Conservation (phyloP, 2,797 vertebrate genomes). For the Cirrhinus mrigala region DNA sequence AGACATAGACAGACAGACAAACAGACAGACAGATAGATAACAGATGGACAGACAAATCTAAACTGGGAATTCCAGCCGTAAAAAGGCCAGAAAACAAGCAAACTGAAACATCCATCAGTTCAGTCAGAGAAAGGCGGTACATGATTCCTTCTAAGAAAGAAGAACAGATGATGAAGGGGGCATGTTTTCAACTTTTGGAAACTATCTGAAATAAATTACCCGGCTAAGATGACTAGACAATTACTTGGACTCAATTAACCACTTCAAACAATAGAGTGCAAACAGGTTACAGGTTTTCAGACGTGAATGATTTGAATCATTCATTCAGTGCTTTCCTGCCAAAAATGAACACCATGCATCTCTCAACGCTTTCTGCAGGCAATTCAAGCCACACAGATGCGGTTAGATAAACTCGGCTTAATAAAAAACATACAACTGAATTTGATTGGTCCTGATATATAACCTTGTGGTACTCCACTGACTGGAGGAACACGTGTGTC, state of each 20-base stretch:
- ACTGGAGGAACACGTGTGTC: conserved; percentile 38
- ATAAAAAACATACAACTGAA: conserved; percentile 22
- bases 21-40: no score
- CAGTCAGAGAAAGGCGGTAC: not conserved
- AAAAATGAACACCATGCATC: conserved; percentile 31
- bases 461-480: conserved; percentile 38
- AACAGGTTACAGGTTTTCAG: conserved; percentile 43
- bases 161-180: not conserved
- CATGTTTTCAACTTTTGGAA: conserved; percentile 6
- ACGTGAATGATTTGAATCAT: conserved; percentile 12
- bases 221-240: conserved; percentile 32
- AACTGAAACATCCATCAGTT: not conserved
- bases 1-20: not conserved
- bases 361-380: conserved; percentile 25
- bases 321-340: not conserved
- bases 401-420: conserved; percentile 26
- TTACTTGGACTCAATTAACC: conserved; percentile 19
- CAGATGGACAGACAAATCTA: not conserved
- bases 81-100: not conserved
- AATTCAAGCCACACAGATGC: conserved; percentile 36
- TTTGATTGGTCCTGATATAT: conserved; percentile 35
- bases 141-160: not conserved
- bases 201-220: conserved; percentile 23
- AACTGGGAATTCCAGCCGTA: not conserved
- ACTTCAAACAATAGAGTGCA: conserved; percentile 38